These are phyloP conservation scores for Mungos mungo DNA, from an alignment of 2,113 vertebrate species.

Conservation along the genomic window DNA sequence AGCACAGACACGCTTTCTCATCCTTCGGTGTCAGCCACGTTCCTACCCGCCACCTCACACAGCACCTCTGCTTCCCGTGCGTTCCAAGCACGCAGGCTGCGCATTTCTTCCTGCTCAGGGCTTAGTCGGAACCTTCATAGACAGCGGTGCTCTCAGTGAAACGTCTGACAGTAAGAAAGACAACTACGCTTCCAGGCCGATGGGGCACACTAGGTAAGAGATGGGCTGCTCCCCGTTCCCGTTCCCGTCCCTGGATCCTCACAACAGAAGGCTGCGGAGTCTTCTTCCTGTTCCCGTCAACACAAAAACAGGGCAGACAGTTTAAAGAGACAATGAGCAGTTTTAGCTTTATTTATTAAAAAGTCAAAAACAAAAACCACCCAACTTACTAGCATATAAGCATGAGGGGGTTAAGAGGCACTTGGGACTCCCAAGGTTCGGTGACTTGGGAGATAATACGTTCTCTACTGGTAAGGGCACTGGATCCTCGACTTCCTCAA, in stretches of 20 bases:
- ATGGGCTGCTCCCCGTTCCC: fast-evolving
- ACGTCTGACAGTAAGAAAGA: neutral
- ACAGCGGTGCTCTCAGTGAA: neutral
- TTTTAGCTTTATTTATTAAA: neutral
- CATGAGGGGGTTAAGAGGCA: neutral
- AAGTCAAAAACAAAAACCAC: neutral
- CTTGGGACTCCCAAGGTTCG: neutral
- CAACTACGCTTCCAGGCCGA: neutral
- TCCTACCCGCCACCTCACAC: neutral
- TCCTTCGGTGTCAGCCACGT: fast-evolving
- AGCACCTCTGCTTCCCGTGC: neutral
- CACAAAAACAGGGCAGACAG: neutral
- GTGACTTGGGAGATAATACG: neutral
- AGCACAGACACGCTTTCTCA: fast-evolving
- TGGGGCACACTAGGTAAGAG: neutral
- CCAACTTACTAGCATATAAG: neutral
- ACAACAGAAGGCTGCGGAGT: neutral
- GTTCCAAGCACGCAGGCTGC: neutral
- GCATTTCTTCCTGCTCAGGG: neutral
- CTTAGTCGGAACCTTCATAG: neutral
- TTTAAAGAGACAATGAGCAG: neutral
- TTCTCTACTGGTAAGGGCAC: neutral
- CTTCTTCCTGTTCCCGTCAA: neutral
- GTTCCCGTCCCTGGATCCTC: neutral
- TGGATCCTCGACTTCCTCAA: neutral